phyloP scores from a whole-genome alignment of 2,113 vertebrate species.

The Chloropsis hardwickii region DNA sequence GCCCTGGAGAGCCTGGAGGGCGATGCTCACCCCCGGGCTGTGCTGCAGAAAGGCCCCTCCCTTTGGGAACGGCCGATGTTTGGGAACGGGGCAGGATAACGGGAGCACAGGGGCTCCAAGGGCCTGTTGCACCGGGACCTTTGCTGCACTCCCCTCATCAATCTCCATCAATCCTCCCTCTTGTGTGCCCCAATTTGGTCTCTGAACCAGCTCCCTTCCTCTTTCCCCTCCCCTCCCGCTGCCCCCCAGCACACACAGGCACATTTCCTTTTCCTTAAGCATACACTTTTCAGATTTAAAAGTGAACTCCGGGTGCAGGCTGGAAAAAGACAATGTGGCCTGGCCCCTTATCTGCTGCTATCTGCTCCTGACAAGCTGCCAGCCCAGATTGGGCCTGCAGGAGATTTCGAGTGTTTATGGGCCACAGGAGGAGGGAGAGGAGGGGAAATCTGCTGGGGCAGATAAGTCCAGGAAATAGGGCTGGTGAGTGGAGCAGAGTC shows the following conservation, averaged over 20 bases:
- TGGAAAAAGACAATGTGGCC: constrained; percentile 35
- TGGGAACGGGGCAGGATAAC: not conserved
- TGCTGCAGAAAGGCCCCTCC: not conserved
- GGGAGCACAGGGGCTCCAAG: not conserved
- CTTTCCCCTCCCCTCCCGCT: not conserved
- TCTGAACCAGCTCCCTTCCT: constrained; percentile 23
- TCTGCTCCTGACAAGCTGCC: constrained; percentile 35
- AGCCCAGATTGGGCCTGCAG: constrained; percentile 30
- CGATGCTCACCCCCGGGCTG: not conserved
- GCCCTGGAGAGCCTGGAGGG: not conserved
- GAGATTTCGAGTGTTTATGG: constrained; percentile 42
- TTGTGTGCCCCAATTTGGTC: not conserved
- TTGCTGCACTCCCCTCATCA: not conserved
- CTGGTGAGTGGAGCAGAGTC: constrained; percentile 29
- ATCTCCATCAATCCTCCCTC: constrained; percentile 30
- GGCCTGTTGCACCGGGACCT: not conserved
- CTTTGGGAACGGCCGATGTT: too few relatives aligned
- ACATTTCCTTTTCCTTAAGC: constrained; percentile 56
- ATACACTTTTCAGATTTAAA: constrained; percentile 53
- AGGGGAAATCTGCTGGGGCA: constrained; percentile 63
- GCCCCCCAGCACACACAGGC: not conserved
- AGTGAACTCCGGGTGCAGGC: not conserved
- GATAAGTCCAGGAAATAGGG: constrained; percentile 66
- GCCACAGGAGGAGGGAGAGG: not conserved
- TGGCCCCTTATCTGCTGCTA: constrained; percentile 54